These are phyloP conservation scores for Acinonyx jubatus DNA, from an alignment of 2,113 vertebrate species.

Conservation along the genomic window DNA sequence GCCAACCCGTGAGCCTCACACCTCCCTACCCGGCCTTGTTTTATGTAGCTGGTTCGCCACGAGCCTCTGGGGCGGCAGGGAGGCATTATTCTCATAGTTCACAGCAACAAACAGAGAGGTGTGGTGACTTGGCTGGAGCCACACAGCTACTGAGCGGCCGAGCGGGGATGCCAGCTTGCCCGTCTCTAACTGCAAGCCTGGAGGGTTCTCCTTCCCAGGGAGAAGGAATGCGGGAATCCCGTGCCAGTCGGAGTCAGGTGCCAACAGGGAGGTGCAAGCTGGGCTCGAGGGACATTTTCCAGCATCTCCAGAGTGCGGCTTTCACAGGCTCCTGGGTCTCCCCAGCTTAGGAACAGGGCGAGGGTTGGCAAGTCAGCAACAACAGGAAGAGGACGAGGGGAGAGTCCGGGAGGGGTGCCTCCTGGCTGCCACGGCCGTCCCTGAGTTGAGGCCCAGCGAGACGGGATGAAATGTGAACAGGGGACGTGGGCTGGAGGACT, in stretches of 20 bases:
- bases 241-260: background rate
- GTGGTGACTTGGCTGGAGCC: background rate
- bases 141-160: background rate
- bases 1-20: accelerated
- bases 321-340: background rate
- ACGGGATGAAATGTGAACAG: background rate
- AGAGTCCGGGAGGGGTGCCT: accelerated
- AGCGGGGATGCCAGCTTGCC: background rate
- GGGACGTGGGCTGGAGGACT: background rate
- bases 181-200: background rate
- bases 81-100: background rate
- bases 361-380: background rate
- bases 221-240: background rate
- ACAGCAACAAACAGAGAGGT: background rate
- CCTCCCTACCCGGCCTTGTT: background rate
- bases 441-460: background rate
- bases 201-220: background rate
- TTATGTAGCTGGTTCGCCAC: accelerated
- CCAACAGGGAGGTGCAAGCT: background rate
- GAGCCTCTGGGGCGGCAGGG: background rate
- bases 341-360: background rate
- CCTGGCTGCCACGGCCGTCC: background rate
- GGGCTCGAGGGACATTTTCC: background rate
- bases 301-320: background rate
- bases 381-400: background rate